Base-by-base conservation (phyloP, 2,113 vertebrate genomes). In the Cyprinodon variegatus region DNA sequence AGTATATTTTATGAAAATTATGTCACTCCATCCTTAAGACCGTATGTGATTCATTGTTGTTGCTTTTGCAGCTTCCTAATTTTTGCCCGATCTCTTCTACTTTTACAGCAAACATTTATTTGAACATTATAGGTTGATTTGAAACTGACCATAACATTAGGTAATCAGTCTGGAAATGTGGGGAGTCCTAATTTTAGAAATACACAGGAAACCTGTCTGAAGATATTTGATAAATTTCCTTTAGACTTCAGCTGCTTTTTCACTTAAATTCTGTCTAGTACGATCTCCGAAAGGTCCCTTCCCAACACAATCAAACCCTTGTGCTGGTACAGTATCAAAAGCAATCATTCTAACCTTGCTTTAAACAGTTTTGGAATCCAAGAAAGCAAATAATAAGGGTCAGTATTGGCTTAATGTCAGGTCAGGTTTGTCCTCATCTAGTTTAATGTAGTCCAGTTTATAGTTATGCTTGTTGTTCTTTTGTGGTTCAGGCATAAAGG, bases 401-500 rank as follows among this genome's bases (percentile, higher is more conserved):
- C 57, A 41, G 36, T 48, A 39, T 59, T 70, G 57, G 61, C 65
- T 15, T 11, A 39, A 70, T 43, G 64, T 79, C 72, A 62, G 57
- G 13, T 78, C 81, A 13, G 68, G 61, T 86, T 79, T 75, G 65
- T 70, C 50, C 57, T 63, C 68, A 77, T 79, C 22, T 22, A 4
- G 9, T 67, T 40, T 76, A 4, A 77, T 50, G 61, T 66, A 69
- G 39, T 72, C 36, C 71, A 82, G 75, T 72, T 82, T 83, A 61
- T 15, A 64, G 70, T 82, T 65, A 70, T 77, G 67, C 53, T 62
- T 81, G 74, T 87, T 85, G 62, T 64, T 82, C 65, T 87, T 86
- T 65, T 77, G 81, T 77, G 74, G 76, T 81, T 75, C 17, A 38
- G 76, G 6, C 67, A 74, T 29, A 40, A 69, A 63, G 36, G 67